A percentile compares a stretch with the other conserved stretches of the same genome.
phyloP scores from a whole-genome alignment of 2,113 vertebrate genomes.

The Chloroceryle aenea region DNA sequence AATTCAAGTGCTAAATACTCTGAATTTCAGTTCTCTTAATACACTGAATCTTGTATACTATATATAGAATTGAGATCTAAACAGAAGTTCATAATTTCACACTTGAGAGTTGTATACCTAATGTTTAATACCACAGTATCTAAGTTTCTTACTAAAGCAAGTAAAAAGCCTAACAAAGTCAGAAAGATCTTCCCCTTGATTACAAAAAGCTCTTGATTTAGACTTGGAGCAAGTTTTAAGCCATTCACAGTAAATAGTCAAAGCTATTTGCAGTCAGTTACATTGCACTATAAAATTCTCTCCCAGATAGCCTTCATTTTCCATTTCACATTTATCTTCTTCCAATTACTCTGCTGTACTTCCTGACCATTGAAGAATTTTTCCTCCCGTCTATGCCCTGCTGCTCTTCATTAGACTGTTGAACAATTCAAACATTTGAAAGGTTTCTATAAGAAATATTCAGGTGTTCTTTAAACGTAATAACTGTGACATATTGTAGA shows the following conservation, averaged over 20 bases:
- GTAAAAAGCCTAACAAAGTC: background rate
- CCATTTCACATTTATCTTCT: background rate
- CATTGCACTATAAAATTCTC: background rate
- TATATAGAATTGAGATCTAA: background rate
- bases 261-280: background rate
- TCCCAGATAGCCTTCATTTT: background rate
- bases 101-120: background rate
- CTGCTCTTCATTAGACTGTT: background rate
- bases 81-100: background rate
- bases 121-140: background rate
- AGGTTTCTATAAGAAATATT: background rate
- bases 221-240: background rate
- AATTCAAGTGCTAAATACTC: background rate
- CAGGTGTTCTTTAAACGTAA: background rate
- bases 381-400: background rate
- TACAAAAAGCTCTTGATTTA: background rate
- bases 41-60: background rate
- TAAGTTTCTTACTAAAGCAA: background rate
- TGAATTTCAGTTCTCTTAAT: background rate
- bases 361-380: background rate
- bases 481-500: background rate
- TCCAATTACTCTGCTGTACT: background rate
- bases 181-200: background rate
- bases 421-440: background rate
- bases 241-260: background rate